These are phyloP conservation scores for Napeogenes inachia DNA, from an alignment of 2,888 invertebrate genomes.

Conservation along the genomic window DNA sequence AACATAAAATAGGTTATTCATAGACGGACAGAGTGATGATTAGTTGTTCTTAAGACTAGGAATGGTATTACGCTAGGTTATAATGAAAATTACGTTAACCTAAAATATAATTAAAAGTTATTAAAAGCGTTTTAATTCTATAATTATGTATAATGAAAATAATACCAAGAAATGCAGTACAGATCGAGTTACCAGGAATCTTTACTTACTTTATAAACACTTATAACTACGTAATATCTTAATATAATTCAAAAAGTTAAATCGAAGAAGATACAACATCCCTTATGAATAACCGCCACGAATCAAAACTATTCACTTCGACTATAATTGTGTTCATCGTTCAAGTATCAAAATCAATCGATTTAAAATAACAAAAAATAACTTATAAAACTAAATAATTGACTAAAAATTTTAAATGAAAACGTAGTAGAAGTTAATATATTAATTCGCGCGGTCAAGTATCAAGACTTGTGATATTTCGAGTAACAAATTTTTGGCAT, in stretches of 20 bases:
- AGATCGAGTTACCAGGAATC: conserved; percentile 37
- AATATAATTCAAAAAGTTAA: conserved; percentile 16
- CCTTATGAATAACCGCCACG: too few relatives aligned
- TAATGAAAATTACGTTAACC: conserved; percentile 2
- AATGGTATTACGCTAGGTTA: conserved; percentile 29
- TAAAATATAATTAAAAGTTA: conserved; percentile 15
- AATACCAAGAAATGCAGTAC: conserved; percentile 36
- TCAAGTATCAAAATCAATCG: too few relatives aligned
- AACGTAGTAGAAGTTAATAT: too few relatives aligned
- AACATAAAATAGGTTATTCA: conserved; percentile 40
- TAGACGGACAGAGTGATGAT: conserved; percentile 53
- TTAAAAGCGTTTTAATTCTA: background rate
- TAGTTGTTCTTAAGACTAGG: conserved; percentile 44
- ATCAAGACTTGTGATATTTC: too few relatives aligned
- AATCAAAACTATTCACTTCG: too few relatives aligned
- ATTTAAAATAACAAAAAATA: too few relatives aligned
- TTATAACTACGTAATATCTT: conserved; percentile 49
- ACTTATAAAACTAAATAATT: too few relatives aligned
- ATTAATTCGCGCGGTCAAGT: too few relatives aligned
- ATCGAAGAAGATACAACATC: too few relatives aligned
- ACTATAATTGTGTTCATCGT: too few relatives aligned
- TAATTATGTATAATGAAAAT: conserved; percentile 14
- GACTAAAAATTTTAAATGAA: too few relatives aligned
- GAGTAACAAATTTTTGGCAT: too few relatives aligned
- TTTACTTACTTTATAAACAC: conserved; percentile 32